These are phyloP conservation scores for Columba guinea DNA, from an alignment of 2,797 vertebrate species.

Conservation along the genomic window DNA sequence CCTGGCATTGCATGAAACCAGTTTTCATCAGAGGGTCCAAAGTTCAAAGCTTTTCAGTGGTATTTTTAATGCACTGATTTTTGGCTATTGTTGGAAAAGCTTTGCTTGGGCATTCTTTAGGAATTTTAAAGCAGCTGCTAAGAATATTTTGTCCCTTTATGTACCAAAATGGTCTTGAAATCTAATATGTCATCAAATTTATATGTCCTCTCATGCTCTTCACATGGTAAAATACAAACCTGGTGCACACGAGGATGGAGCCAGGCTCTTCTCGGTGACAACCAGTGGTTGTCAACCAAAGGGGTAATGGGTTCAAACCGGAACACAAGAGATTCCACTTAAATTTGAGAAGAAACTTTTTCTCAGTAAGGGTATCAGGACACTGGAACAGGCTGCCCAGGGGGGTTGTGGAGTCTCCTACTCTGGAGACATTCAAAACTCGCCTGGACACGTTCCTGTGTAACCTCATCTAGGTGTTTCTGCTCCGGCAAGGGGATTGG, in stretches of 20 bases:
- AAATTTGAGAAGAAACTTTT: no score
- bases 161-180: slow-evolving; percentile 52
- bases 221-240: slow-evolving; percentile 35
- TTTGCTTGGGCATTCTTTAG: slow-evolving; percentile 30
- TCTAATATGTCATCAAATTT: slow-evolving; percentile 46
- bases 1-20: background rate
- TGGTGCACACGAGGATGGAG: background rate
- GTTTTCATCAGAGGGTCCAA: background rate
- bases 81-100: slow-evolving; percentile 9
- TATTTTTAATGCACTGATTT: slow-evolving; percentile 6
- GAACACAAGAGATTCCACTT: no score
- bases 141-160: slow-evolving; percentile 49
- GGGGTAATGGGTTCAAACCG: no score
- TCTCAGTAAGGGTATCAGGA: no score
- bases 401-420: no score
- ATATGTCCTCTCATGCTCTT: slow-evolving; percentile 39
- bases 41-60: background rate
- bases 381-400: no score
- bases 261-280: no score
- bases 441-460: no score
- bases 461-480: no score
- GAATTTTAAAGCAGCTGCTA: slow-evolving; percentile 31
- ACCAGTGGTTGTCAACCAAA: no score
- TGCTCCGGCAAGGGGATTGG: no score
- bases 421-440: no score